Evolutionary conservation across 2,888 invertebrate species (phyloP).

Genomic region (Dicyrtoma fusca): DNA sequence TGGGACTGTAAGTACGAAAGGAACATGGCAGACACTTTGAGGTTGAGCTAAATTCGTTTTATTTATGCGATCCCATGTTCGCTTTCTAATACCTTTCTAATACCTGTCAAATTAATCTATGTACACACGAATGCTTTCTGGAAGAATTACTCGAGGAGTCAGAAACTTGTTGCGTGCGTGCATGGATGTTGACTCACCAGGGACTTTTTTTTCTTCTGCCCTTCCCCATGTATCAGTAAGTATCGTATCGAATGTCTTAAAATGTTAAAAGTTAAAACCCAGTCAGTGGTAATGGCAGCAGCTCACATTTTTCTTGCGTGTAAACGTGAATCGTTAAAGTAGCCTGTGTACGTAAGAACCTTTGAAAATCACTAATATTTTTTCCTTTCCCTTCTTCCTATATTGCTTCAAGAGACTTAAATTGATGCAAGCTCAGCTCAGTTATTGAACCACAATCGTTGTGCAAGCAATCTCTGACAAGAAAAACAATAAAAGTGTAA

Average conservation of each 20-base stretch:
- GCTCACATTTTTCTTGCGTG: too few relatives aligned
- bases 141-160: slow-evolving; percentile 14
- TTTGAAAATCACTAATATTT: too few relatives aligned
- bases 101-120: slow-evolving; percentile 55
- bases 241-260: slow-evolving; percentile 5
- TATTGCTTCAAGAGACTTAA: too few relatives aligned
- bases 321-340: neutral
- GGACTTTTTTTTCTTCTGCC: neutral
- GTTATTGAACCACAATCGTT: too few relatives aligned
- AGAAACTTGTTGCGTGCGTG: slow-evolving; percentile 11
- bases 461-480: too few relatives aligned
- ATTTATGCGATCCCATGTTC: slow-evolving; percentile 54
- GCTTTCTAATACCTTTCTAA: slow-evolving; percentile 51
- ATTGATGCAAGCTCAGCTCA: too few relatives aligned
- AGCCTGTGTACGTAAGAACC: too few relatives aligned
- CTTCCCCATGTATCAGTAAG: neutral
- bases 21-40: neutral
- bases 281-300: neutral
- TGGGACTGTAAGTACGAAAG: neutral
- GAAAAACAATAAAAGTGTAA: too few relatives aligned
- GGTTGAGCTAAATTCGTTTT: slow-evolving; percentile 42
- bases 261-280: slow-evolving; percentile 3
- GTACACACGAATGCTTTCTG: slow-evolving; percentile 29
- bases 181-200: neutral
- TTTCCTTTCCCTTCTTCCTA: too few relatives aligned